phyloP scores from a whole-genome alignment of 2,113 vertebrate genomes.

The Aphelocoma coerulescens region DNA sequence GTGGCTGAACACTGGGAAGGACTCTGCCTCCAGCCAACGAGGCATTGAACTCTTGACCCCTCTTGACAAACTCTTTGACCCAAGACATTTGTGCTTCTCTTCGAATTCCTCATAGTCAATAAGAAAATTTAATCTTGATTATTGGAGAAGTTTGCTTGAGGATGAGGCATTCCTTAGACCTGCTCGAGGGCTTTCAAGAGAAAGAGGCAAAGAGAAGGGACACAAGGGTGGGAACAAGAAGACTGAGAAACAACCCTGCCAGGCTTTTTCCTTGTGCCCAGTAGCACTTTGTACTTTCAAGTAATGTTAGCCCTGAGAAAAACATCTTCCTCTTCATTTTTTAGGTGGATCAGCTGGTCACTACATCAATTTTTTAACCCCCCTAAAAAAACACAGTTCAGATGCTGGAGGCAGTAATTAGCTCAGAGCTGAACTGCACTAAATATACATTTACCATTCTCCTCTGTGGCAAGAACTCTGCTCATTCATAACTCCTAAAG shows the following conservation, averaged over 20 bases:
- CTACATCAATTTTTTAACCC: background rate
- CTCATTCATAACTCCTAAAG: background rate
- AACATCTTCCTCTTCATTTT: background rate
- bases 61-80: background rate
- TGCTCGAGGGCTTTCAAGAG: rapidly evolving
- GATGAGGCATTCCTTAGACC: background rate
- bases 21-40: background rate
- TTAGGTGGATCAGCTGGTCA: background rate
- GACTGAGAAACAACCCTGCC: background rate
- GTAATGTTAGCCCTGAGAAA: background rate
- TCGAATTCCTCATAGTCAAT: background rate
- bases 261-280: background rate
- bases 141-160: background rate
- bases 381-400: background rate
- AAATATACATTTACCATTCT: background rate
- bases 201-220: background rate
- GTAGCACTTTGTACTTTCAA: background rate
- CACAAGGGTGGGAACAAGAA: background rate
- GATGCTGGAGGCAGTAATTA: background rate
- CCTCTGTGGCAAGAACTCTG: background rate
- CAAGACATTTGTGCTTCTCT: background rate
- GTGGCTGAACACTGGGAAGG: rapidly evolving
- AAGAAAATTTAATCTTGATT: background rate
- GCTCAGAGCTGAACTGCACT: background rate
- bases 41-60: background rate